Evolutionary conservation across 1,140 invertebrate species (phyloP).

Genomic region (Drosophila sproati): DNA sequence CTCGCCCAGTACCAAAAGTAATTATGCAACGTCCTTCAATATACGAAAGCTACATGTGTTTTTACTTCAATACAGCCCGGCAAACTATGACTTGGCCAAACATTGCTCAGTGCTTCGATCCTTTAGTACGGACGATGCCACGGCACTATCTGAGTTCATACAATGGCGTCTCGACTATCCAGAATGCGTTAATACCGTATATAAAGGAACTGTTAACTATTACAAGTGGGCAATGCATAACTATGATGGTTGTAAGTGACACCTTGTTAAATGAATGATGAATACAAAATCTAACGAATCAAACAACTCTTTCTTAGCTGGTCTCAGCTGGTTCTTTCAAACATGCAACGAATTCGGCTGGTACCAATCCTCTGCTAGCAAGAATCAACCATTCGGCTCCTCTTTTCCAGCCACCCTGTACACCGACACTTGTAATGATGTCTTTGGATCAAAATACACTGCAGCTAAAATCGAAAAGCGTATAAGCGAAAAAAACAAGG

Average conservation of each 20-base stretch:
- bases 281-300: not conserved
- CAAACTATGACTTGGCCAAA: conserved; percentile 42
- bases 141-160: conserved; percentile 63
- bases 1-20: conserved; percentile 78
- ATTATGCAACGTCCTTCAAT: not conserved
- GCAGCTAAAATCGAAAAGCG: conserved; percentile 41
- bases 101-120: conserved; percentile 57
- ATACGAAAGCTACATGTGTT: not conserved
- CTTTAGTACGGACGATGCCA: conserved; percentile 63
- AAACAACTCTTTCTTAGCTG: conserved; percentile 18
- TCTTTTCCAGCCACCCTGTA: conserved; percentile 86
- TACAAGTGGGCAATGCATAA: conserved; percentile 63
- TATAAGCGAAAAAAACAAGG: conserved; percentile 86
- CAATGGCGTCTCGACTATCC: conserved; percentile 43
- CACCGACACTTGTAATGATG: conserved; percentile 87
- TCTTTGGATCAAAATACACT: conserved; percentile 86
- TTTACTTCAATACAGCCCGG: conserved; percentile 29
- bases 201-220: conserved; percentile 54
- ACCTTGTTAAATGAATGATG: not conserved
- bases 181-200: conserved; percentile 53
- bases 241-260: conserved; percentile 56
- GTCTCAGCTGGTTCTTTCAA: conserved; percentile 87
- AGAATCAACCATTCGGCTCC: conserved; percentile 88
- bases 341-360: conserved; percentile 91
- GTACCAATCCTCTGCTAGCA: conserved; percentile 88